Evolutionary conservation across 1,140 invertebrate species (phyloP).

Genomic region (Diorhabda sublineata): DNA sequence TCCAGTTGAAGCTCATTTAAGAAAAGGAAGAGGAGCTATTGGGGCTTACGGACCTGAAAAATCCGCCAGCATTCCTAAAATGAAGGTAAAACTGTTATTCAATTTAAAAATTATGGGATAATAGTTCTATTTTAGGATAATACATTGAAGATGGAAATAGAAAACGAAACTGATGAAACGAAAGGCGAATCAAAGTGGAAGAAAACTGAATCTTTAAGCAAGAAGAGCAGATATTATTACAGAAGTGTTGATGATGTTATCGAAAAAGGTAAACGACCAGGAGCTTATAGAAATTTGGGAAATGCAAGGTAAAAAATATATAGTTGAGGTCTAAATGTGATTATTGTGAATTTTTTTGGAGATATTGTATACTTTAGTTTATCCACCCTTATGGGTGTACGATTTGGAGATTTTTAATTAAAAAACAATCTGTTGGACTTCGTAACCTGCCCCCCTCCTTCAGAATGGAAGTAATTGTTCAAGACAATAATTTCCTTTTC

Average conservation of each 20-base stretch:
- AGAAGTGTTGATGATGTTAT: conserved; percentile 91
- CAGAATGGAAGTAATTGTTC: no score
- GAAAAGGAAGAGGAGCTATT: conserved; percentile 92
- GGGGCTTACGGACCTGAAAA: conserved; percentile 84
- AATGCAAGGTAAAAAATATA: conserved; percentile 37
- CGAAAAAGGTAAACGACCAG: conserved; percentile 71
- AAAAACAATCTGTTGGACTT: no score
- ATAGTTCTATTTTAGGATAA: conserved; percentile 19
- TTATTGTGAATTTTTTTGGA: not conserved
- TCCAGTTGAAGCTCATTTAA: conserved; percentile 87
- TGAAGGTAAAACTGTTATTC: conserved; percentile 39
- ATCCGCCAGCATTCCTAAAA: conserved; percentile 45
- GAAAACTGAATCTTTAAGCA: conserved; percentile 49
- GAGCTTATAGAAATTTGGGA: conserved; percentile 55
- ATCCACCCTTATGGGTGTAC: no score
- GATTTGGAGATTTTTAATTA: no score
- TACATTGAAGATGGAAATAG: conserved; percentile 19
- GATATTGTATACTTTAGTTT: no score
- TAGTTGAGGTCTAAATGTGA: conserved; percentile 14
- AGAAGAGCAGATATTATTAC: conserved; percentile 76
- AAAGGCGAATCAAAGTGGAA: conserved; percentile 60
- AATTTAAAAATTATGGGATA: not conserved
- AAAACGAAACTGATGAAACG: conserved; percentile 56
- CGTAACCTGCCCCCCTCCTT: no score
- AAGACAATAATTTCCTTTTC: no score